Percentiles rank a stretch among this genome's conserved stretches.
Conservation (phyloP, 2,797 vertebrate genomes). For the Anniella stebbinsi region DNA sequence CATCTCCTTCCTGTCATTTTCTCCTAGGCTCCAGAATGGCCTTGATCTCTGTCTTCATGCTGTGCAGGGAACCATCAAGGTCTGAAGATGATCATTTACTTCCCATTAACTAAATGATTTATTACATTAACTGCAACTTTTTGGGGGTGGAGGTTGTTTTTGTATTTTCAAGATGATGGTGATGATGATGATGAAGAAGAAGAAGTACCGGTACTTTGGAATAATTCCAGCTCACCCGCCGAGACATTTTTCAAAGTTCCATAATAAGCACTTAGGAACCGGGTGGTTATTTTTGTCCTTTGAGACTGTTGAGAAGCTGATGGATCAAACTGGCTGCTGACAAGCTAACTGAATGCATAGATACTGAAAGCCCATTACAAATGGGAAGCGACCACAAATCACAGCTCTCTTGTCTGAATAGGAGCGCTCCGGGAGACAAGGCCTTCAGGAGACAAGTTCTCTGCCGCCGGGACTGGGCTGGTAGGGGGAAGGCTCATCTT, state of each 20-base stretch:
- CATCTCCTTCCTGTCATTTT: not conserved
- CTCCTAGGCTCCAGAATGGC: not conserved
- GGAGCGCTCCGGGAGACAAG: not conserved
- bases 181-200: too few relatives aligned
- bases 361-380: conserved; percentile 59
- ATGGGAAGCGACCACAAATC: conserved; percentile 48
- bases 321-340: conserved; percentile 77
- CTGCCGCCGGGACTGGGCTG: not conserved
- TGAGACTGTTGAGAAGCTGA: conserved; percentile 74
- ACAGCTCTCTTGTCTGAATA: not conserved
- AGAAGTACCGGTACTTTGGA: conserved; percentile 69
- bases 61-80: conserved; percentile 60
- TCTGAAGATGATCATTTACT: conserved; percentile 69
- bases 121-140: conserved; percentile 74
- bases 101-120: conserved; percentile 71
- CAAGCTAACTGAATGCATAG: conserved; percentile 71
- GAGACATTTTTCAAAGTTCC: conserved; percentile 77
- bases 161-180: conserved; percentile 21
- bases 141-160: conserved; percentile 40
- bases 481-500: not conserved
- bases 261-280: conserved; percentile 78
- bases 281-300: conserved; percentile 77
- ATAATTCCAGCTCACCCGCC: conserved; percentile 72
- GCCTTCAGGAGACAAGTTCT: not conserved
- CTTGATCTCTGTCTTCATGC: not conserved